Evolutionary conservation across 2,888 invertebrate species (phyloP).

Genomic region (Acanthosepion pharaonis): DNA sequence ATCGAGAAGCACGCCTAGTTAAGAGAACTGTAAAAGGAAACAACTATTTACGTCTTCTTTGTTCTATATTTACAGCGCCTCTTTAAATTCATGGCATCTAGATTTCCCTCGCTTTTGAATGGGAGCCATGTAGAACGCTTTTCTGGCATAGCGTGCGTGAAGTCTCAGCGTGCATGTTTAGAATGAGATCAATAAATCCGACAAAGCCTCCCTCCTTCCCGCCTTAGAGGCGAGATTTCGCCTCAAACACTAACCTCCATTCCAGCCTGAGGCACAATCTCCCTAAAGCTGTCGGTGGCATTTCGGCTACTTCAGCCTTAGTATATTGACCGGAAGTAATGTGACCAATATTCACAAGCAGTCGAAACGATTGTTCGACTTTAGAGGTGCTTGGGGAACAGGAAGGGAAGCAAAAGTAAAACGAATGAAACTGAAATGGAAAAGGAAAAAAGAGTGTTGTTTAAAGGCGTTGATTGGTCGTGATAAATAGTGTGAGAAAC

Average conservation of each 20-base stretch:
- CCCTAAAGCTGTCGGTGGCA: constrained; percentile 12
- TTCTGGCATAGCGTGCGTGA: background rate
- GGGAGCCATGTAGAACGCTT: too few species aligned
- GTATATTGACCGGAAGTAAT: constrained; percentile 33
- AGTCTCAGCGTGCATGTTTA: background rate
- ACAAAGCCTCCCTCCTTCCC: background rate
- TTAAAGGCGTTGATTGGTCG: background rate
- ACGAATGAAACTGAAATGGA: background rate
- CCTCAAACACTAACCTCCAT: background rate
- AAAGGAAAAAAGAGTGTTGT: background rate
- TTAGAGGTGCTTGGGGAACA: background rate
- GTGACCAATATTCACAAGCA: background rate
- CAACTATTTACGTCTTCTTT: too few species aligned
- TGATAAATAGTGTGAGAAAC: background rate
- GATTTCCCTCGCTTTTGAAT: too few species aligned
- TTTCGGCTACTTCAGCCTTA: background rate
- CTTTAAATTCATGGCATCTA: too few species aligned
- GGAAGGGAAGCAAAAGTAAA: background rate
- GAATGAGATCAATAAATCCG: background rate
- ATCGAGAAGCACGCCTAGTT: too few species aligned
- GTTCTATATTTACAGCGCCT: too few species aligned
- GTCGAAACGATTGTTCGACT: background rate
- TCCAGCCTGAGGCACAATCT: background rate
- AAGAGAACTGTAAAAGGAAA: too few species aligned
- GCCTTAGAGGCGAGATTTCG: background rate